These are phyloP conservation scores for Julus scandinavius DNA, from an alignment of 2,888 invertebrate genomes.

Conservation along the genomic window DNA sequence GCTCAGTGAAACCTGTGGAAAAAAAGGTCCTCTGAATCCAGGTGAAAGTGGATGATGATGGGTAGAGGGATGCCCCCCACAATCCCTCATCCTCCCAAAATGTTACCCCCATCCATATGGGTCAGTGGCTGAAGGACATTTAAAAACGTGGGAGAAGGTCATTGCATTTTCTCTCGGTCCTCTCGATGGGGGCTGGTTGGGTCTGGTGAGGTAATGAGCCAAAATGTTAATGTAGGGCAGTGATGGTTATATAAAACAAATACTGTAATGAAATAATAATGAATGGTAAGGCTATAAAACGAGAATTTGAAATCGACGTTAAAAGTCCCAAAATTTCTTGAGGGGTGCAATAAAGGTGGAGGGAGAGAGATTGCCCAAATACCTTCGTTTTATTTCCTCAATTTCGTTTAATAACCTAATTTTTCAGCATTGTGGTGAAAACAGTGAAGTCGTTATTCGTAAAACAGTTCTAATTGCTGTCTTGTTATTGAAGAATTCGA, in stretches of 20 bases:
- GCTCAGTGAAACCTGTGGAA: not conserved
- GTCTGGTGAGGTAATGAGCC: not conserved
- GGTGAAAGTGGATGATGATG: conserved; percentile 3
- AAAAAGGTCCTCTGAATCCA: not conserved
- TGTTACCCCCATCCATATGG: not conserved
- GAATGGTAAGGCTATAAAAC: not conserved
- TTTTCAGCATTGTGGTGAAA: not conserved
- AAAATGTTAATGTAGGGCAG: not conserved
- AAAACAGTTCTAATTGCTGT: no score
- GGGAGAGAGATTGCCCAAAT: not conserved
- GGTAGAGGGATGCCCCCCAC: not conserved
- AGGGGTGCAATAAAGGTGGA: not conserved
- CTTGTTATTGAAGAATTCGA: no score
- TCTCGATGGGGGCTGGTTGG: not conserved
- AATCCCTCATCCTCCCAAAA: not conserved
- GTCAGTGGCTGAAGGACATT: conserved; percentile 38
- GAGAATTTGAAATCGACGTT: not conserved
- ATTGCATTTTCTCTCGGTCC: not conserved
- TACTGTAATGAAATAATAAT: not conserved
- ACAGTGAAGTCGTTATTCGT: not conserved
- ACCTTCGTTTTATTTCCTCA: not conserved
- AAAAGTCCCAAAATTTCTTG: not conserved
- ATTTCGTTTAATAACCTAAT: not conserved
- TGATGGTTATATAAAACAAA: not conserved
- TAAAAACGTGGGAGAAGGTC: not conserved